These are phyloP conservation scores for Mimumesa dahlbomi DNA, from an alignment of 2,888 invertebrate species.

Conservation along the genomic window DNA sequence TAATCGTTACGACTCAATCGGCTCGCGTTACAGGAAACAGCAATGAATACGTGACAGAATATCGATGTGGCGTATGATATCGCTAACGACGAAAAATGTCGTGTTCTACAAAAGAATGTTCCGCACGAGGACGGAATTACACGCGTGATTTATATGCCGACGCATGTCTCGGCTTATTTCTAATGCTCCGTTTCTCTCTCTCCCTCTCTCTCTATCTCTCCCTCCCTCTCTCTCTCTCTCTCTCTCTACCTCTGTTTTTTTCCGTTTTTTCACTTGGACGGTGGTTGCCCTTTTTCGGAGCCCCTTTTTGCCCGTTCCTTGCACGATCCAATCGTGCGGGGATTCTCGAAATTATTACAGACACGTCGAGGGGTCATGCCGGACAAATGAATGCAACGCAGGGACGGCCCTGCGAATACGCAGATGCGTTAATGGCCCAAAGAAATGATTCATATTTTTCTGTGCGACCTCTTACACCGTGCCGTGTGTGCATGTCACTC, in stretches of 20 bases:
- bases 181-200: constrained; percentile 15
- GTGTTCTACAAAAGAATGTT: background rate
- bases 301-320: constrained; percentile 40
- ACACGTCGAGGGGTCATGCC: constrained; percentile 49
- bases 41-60: background rate
- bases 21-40: background rate
- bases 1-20: no score
- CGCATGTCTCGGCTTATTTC: constrained; percentile 15
- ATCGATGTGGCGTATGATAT: background rate
- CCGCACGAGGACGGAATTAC: background rate
- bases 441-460: constrained; percentile 52
- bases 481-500: background rate
- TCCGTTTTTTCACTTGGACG: constrained; percentile 12
- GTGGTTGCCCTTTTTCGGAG: constrained; percentile 22
- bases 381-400: constrained; percentile 37
- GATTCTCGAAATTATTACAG: constrained; percentile 69
- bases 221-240: constrained; percentile 8
- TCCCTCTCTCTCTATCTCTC: constrained; percentile 11
- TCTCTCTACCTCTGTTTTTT: no score
- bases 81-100: background rate
- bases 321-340: constrained; percentile 58
- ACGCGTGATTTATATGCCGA: constrained; percentile 15
- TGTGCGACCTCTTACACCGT: background rate
- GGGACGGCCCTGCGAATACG: constrained; percentile 45
- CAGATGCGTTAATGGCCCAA: constrained; percentile 48